phyloP scores from a whole-genome alignment of 2,888 invertebrate species.

The Quadroppia sp. region DNA sequence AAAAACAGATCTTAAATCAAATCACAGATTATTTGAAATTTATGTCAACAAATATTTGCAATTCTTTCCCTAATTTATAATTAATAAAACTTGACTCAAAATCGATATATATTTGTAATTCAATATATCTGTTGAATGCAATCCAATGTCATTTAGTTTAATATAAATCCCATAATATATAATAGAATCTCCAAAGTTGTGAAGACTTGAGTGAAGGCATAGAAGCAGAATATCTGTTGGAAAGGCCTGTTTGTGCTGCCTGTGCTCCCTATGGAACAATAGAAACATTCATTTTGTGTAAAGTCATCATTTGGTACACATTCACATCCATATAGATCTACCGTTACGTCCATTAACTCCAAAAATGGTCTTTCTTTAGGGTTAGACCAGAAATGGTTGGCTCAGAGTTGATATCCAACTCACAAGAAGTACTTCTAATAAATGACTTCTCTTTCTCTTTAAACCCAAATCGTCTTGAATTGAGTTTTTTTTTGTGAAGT shows the following conservation, averaged over 20 bases:
- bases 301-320: constrained; percentile 30
- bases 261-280: constrained; percentile 22
- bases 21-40: no score
- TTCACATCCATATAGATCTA: constrained; percentile 2
- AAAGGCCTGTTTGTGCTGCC: neutral
- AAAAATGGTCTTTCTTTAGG: constrained; percentile 1
- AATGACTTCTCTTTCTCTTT: constrained; percentile 30
- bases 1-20: no score
- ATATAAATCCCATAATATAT: constrained; percentile 24
- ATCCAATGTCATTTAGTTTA: constrained; percentile 11
- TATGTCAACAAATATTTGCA: no score
- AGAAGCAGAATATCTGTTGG: neutral
- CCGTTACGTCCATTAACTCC: constrained; percentile 29
- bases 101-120: no score
- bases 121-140: constrained; percentile 33
- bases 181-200: neutral
- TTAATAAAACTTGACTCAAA: no score
- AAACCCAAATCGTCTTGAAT: constrained; percentile 22
- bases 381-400: neutral
- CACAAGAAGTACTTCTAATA: constrained; percentile 5
- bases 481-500: neutral
- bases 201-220: neutral
- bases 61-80: no score
- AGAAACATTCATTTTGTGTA: constrained; percentile 35
- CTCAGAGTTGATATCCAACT: constrained; percentile 11